A percentile compares a stretch with the other conserved stretches of the same genome.
Evolutionary conservation across 2,797 vertebrate genomes (phyloP).

Genomic region (Taenioides sp.): DNA sequence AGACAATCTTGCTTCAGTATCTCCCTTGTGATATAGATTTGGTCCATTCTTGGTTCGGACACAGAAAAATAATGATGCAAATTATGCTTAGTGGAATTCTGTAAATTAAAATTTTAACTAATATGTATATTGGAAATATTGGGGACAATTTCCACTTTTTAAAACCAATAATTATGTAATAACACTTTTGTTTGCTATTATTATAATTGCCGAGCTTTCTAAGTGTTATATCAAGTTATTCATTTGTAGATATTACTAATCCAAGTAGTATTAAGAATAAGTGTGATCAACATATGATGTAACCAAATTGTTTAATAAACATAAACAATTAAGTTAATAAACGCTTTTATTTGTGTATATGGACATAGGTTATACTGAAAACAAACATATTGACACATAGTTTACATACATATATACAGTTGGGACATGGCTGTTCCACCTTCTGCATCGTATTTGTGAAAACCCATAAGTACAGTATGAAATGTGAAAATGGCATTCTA

Average conservation of each 20-base stretch:
- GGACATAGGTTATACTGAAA: conserved; percentile 84
- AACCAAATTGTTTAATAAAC: neutral
- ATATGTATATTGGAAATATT: neutral
- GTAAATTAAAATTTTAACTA: neutral
- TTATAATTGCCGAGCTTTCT: neutral
- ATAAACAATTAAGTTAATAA: conserved; percentile 75
- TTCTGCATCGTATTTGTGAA: conserved; percentile 71
- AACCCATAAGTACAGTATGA: conserved; percentile 54
- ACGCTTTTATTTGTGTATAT: conserved; percentile 84
- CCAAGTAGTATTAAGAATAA: neutral
- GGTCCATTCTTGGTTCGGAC: too few species aligned
- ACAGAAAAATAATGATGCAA: neutral
- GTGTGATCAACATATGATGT: neutral
- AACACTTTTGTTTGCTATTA: neutral
- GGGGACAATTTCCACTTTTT: neutral
- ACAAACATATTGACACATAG: conserved; percentile 81
- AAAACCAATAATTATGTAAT: neutral
- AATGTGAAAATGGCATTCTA: conserved; percentile 37
- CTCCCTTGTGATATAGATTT: neutral
- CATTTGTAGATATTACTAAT: neutral
- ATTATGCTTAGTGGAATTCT: neutral
- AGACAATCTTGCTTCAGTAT: too few species aligned
- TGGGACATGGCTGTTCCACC: conserved; percentile 75
- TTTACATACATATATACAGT: conserved; percentile 82
- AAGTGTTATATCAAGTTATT: neutral